These are phyloP conservation scores for Argyresthia goedartella DNA, from an alignment of 2,888 invertebrate genomes.

Conservation along the genomic window DNA sequence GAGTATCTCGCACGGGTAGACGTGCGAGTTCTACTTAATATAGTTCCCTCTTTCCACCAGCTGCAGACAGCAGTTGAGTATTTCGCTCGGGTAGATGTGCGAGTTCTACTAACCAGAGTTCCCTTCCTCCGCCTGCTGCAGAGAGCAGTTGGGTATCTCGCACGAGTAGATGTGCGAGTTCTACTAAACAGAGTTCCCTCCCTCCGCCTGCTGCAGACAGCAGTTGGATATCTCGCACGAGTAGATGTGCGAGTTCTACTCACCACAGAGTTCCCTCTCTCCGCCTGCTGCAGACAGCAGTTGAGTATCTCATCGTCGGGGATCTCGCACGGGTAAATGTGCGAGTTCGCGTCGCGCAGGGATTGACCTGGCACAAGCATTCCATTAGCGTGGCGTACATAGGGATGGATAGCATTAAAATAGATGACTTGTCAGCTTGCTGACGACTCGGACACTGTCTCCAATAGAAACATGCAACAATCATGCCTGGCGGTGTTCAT, in stretches of 20 bases:
- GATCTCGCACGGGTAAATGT: slow-evolving; percentile 61
- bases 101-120: slow-evolving; percentile 62
- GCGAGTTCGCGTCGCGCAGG: slow-evolving; percentile 63
- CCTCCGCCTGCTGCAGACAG: no score
- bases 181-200: slow-evolving; percentile 55
- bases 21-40: slow-evolving; percentile 62
- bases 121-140: no score
- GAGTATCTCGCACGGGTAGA: slow-evolving; percentile 69
- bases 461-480: no score
- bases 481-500: no score
- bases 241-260: slow-evolving; percentile 19
- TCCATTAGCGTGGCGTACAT: no score
- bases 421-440: no score
- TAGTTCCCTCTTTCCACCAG: no score
- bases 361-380: slow-evolving; percentile 60
- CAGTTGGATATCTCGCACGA: no score
- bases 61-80: no score
- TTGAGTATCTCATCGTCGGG: slow-evolving; percentile 73
- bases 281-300: slow-evolving; percentile 66
- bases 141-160: slow-evolving; percentile 63
- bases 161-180: slow-evolving; percentile 66
- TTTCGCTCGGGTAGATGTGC: slow-evolving; percentile 71
- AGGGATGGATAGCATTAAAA: no score
- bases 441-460: no score
- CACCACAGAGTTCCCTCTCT: slow-evolving; percentile 64